Conservation (phyloP, 2,888 invertebrate genomes). For the Apamea crenata region DNA sequence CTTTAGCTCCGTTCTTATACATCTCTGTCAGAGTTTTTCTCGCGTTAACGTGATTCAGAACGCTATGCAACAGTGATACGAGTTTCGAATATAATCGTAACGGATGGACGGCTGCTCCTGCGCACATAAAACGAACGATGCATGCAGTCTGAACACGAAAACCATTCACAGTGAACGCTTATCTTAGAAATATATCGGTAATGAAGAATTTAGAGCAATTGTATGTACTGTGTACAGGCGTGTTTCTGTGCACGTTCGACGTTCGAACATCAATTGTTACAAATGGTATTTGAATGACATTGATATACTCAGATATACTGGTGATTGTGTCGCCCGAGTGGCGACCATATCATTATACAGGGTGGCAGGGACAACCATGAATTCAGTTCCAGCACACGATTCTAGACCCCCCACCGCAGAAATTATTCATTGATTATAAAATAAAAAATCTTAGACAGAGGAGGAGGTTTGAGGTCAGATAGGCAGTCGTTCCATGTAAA, state of each 20-base stretch:
- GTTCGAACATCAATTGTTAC: conserved; percentile 49
- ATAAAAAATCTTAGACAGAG: neutral
- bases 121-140: conserved; percentile 75
- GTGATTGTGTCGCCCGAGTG: conserved; percentile 26
- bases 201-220: conserved; percentile 62
- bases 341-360: conserved; percentile 4
- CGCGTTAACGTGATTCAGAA: conserved; percentile 59
- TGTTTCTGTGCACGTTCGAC: conserved; percentile 32
- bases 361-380: neutral
- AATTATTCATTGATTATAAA: neutral
- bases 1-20: conserved; percentile 61
- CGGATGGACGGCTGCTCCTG: conserved; percentile 71
- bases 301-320: conserved; percentile 41
- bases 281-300: conserved; percentile 48
- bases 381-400: neutral
- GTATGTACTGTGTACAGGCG: conserved; percentile 43
- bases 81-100: conserved; percentile 69
- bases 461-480: too few relatives aligned
- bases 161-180: conserved; percentile 52
- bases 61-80: conserved; percentile 69
- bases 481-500: too few relatives aligned
- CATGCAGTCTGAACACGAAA: conserved; percentile 70
- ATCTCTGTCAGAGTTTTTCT: conserved; percentile 67
- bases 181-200: conserved; percentile 66
- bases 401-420: neutral